Evolutionary conservation across 2,113 vertebrate genomes (phyloP), one percentile per base, ranked within the genome.

Genomic region (Arizona elegans): DNA sequence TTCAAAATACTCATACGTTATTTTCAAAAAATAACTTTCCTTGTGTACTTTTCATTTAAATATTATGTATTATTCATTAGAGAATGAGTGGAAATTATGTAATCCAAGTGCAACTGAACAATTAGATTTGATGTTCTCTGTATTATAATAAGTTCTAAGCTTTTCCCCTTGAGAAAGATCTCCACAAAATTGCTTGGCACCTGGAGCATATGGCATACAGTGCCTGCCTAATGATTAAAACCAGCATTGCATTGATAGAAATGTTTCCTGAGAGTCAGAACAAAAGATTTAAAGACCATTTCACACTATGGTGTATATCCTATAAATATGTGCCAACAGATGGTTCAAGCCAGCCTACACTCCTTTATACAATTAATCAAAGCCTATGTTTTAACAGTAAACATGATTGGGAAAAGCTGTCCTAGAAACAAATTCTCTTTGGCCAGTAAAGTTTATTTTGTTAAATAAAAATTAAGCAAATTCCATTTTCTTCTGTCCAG

Each of bases 321-420:
- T 94, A 88, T 91, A 56, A 93, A 81, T 93, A 88, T 58, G 86
- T 88, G 88, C 59, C 75, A 88, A 88, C 92, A 91, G 90, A 91
- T 93, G 90, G 53, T 91, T 91, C 90, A 58, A 59, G 90, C 38
- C 21, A 91, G 59, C 21, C 23, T 19, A 89, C 8, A 3, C 86
- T 94, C 54, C 23, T 58, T 65, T 85, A 95, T 94, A 87, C 43
- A 26, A 9, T 70, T 95, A 15, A 23, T 94, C 33, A 0, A 0
- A 92, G 93, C 70, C 59, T 93, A 3, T 75, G 91, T 90, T 95
- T 95, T 95, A 93, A 91, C 93, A 93, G 90, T 92, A 94, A 95
- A 91, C 92, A 85, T 56, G 93, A 85, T 38, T 89, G 6, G 43
- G 10, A 3, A 88, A 95, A 43, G 9, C 23, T 54, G 29, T 43